Conservation (phyloP, 1,140 invertebrate genomes). For the Procambarus virginalis region DNA sequence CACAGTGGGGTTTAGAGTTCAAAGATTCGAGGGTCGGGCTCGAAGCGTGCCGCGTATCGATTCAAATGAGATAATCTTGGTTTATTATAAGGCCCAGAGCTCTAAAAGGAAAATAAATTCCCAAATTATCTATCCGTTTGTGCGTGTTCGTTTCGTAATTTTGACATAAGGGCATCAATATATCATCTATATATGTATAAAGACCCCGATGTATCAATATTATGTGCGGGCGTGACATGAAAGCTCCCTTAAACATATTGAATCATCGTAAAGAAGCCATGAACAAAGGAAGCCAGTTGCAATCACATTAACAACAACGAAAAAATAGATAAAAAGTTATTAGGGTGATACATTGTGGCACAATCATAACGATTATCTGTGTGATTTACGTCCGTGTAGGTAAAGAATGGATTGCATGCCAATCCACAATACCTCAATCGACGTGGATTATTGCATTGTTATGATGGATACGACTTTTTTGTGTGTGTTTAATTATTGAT, state of each 20-base stretch:
- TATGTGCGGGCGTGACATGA: not conserved
- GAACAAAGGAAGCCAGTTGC: constrained; percentile 3
- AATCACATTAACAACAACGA: not conserved
- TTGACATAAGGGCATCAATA: constrained; percentile 17
- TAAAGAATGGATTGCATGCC: not conserved
- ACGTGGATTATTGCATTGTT: not conserved
- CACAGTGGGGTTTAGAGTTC: not conserved
- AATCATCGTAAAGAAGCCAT: constrained; percentile 22
- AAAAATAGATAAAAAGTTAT: constrained; percentile 15
- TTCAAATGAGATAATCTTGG: constrained; percentile 31
- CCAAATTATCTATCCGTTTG: constrained; percentile 43
- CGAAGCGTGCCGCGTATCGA: constrained; percentile 16
- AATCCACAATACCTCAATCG: constrained; percentile 2
- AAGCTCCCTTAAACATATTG: not conserved
- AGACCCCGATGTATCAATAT: constrained; percentile 2
- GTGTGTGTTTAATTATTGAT: not conserved
- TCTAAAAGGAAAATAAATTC: constrained; percentile 19
- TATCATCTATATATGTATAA: not conserved
- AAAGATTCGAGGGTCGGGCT: not conserved
- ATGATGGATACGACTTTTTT: not conserved
- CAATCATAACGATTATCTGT: constrained; percentile 49
- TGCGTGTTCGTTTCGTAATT: constrained; percentile 12
- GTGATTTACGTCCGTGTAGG: constrained; percentile 14
- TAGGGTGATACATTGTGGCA: constrained; percentile 29
- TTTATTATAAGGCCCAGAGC: constrained; percentile 14